These are phyloP conservation scores for Propithecus coquereli DNA, from an alignment of 2,113 vertebrate species.

Conservation along the genomic window DNA sequence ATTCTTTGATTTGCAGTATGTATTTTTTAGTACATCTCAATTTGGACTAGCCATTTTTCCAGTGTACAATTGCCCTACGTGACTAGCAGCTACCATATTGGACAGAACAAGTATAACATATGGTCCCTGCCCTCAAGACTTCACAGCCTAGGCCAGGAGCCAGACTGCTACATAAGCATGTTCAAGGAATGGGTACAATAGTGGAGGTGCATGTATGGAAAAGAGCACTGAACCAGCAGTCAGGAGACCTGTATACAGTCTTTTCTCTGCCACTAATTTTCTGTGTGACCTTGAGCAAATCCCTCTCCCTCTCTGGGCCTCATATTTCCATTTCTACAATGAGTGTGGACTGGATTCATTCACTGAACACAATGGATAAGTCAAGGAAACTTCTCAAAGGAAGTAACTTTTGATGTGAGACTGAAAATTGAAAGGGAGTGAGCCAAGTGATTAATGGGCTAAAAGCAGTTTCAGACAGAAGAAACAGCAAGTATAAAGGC, in stretches of 20 bases:
- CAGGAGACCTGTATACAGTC: neutral
- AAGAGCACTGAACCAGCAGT: neutral
- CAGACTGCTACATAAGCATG: neutral
- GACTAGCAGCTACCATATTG: neutral
- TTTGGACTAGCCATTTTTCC: neutral
- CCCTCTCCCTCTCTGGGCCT: neutral
- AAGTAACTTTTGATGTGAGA: constrained; percentile 7
- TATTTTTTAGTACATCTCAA: neutral
- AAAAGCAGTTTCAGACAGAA: constrained; percentile 4
- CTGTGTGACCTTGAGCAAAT: neutral
- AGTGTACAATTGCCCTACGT: neutral
- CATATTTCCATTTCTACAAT: neutral
- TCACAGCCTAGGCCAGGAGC: neutral
- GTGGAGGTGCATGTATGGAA: neutral
- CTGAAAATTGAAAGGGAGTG: neutral
- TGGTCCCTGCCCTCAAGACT: neutral
- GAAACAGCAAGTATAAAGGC: neutral
- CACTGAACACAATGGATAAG: neutral
- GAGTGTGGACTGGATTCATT: neutral
- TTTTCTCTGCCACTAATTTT: neutral
- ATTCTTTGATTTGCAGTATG: neutral
- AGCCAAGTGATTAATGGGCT: neutral
- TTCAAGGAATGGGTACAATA: neutral
- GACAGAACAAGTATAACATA: neutral
- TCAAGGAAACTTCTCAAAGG: neutral